Base-by-base conservation (phyloP, 2,113 vertebrate genomes). In the Oxyruncus cristatus region DNA sequence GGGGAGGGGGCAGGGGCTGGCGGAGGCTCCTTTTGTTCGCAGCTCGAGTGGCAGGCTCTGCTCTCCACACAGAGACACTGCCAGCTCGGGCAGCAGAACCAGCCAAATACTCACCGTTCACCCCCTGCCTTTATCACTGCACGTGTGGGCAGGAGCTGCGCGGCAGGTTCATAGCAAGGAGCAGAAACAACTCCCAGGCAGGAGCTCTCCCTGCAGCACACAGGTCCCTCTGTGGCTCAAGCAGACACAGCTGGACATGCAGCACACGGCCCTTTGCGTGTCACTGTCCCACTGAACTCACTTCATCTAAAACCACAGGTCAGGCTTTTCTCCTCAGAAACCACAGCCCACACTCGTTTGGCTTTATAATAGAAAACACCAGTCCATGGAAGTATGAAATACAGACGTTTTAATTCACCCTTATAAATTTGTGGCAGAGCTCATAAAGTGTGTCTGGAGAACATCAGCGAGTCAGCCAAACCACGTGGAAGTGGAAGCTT, bases 361-460 rank as follows among this genome's bases (percentile, higher is more conserved):
- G 78, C 6, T 89, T 95, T 82, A 33, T 86, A 96, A 95, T 23
- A 63, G 93, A 65, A 95, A 97, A 95, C 76, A 89, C 44, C 77
- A 52, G 77, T 24, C n/a, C 17, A 4, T 50, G 39, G n/a, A 80
- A 92, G 62, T 50, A 87, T 26, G 42, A 89, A 96, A 88, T 55
- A 62, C 33, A 88, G 71, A 55, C 55, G 39, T 91, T 94, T 94
- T 52, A 94, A 88, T 89, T 89, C 80, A 67, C n/a, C 72, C 87
- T 66, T 88, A 67, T 71, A 96, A 83, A 81, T 88, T 67, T 62
- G 82, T 35, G 82, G 85, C 63, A 50, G 67, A 76, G 79, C 85
- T 83, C 18, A 1, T 78, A 56, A 88, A 92, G 56, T 1, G 44
- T 63, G 90, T 72, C 95, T 95, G 95, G 91, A 87, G 85, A 95